Base-by-base conservation (phyloP, 1,140 invertebrate species). In the Drosophila pruinosa region DNA sequence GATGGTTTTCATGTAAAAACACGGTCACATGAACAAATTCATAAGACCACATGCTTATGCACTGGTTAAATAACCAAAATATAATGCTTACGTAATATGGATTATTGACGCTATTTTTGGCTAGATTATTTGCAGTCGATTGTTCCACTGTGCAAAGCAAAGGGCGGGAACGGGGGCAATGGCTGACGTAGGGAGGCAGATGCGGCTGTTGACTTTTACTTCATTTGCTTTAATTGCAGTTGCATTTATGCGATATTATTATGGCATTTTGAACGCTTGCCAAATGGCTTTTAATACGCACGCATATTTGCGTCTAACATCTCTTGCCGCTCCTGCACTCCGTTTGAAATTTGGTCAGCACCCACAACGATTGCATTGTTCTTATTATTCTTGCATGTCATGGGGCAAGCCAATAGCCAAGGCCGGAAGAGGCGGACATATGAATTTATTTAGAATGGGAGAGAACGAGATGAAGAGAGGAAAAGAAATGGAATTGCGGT, bases 241-340 rank as follows among this genome's bases (percentile, higher is more conserved):
- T 78, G 74, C 70, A 78, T 82, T 82, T 82, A 59, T 77, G 79
- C 58, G 43, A 78, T 75, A 71, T 54, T 67, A 74, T 82, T 74
- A 61, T 62, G 54, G 71, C 75, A 48, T 83, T 78, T 82, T 82
- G 79, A 82, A 83, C 65, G 79, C 75, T 62, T 82, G 79, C 79
- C 79, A 82, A 82, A 82, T 78, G 47, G 79, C 75, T 83, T 71
- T 83, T 72, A 64, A 74, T 54, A 58, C 79, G 65, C 78, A 78
- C 70, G 53, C 69, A 73, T 38, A 31, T n/a, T n/a, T 62, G 57
- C 34, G 36, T 48, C 38, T 28, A 41, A 24, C n/a, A 6, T 14
- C 21, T 21, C 12, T 26, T 10, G 4, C 22, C 47, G 2, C 59
- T 26, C 22, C 2, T 21, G 8, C 43, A 7, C n/a, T 10, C 34